phyloP scores from a whole-genome alignment of 2,113 vertebrate genomes.

The Pogona vitticeps region DNA sequence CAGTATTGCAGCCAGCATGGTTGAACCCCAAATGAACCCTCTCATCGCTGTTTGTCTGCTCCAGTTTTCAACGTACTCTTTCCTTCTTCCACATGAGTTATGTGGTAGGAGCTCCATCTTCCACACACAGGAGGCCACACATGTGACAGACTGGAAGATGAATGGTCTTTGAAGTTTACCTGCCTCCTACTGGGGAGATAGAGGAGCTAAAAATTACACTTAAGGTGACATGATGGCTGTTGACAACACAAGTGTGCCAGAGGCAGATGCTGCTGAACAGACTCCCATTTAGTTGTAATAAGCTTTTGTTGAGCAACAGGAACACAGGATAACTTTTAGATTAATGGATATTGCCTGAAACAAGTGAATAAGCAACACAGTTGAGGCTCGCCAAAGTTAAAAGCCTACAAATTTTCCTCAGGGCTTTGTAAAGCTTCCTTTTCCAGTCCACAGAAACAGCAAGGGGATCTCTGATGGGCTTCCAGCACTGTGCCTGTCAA shows the following conservation, averaged over 20 bases:
- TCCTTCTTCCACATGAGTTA: neutral
- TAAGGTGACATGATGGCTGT: conserved; percentile 21
- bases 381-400: neutral
- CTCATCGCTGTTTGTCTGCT: neutral
- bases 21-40: neutral
- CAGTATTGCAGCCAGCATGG: too few relatives aligned
- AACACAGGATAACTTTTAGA: neutral
- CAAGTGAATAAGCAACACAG: neutral
- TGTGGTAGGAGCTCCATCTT: neutral
- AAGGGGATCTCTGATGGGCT: neutral
- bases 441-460: neutral
- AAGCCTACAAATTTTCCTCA: neutral
- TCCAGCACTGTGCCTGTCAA: neutral
- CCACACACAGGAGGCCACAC: neutral
- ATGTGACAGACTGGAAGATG: neutral
- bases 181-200: neutral
- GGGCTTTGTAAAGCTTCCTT: neutral
- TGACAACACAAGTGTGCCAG: conserved; percentile 16
- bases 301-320: neutral
- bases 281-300: neutral
- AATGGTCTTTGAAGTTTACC: neutral
- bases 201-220: conserved; percentile 2
- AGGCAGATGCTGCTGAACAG: conserved; percentile 5
- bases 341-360: conserved; percentile 20
- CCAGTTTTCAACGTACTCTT: neutral